Evolutionary conservation across 2,888 invertebrate species (phyloP).

Genomic region (Platycnemis pennipes): DNA sequence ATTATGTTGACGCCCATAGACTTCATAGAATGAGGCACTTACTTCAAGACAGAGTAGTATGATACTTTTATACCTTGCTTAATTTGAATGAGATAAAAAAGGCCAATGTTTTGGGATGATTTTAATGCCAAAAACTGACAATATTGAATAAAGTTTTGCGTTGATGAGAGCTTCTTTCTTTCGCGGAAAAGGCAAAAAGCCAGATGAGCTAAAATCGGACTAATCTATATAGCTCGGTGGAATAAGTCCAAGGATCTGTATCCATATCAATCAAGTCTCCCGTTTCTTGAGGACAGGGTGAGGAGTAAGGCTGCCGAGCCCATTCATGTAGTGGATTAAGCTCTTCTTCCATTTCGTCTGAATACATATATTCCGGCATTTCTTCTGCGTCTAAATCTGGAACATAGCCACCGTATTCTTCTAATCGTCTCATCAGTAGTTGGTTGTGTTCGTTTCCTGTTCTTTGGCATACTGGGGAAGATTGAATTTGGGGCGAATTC

Average conservation of each 20-base stretch:
- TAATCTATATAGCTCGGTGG: not conserved
- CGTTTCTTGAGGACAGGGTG: not conserved
- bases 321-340: not conserved
- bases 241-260: not conserved
- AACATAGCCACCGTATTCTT: not conserved
- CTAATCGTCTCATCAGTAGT: not conserved
- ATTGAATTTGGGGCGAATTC: not conserved
- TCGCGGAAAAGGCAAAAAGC: not conserved
- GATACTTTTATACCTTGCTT: not conserved
- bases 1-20: not conserved
- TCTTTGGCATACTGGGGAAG: not conserved
- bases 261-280: constrained; percentile 33
- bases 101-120: not conserved
- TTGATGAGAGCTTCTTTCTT: not conserved
- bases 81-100: not conserved
- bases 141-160: not conserved
- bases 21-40: not conserved
- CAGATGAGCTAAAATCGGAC: not conserved
- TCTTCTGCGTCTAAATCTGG: not conserved
- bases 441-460: not conserved
- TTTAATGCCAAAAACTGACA: not conserved
- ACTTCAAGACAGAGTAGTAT: not conserved
- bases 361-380: constrained; percentile 6
- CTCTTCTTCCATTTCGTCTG: constrained; percentile 30
- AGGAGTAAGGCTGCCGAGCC: not conserved